Evolutionary conservation across 2,113 vertebrate genomes (phyloP).

Genomic region (Megaptera novaeangliae): DNA sequence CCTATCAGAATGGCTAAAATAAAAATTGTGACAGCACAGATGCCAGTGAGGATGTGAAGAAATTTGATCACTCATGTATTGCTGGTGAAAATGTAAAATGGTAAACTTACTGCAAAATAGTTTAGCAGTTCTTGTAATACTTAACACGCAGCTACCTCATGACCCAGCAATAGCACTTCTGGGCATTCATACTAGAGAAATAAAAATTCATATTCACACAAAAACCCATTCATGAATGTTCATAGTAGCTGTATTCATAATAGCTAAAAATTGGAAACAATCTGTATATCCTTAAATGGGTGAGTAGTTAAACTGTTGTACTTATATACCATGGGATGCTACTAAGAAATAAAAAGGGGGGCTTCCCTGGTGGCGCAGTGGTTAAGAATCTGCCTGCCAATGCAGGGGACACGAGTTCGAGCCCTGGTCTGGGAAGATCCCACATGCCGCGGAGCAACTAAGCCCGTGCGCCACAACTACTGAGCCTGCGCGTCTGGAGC

Average conservation of each 20-base stretch:
- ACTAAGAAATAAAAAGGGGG: background rate
- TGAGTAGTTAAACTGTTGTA: background rate
- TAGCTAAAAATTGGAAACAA: background rate
- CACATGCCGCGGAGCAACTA: no score
- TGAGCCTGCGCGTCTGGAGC: no score
- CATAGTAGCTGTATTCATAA: background rate
- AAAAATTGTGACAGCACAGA: background rate
- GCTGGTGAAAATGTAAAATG: background rate
- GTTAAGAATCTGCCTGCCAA: no score
- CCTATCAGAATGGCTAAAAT: background rate
- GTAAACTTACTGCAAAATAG: background rate
- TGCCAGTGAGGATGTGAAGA: no score
- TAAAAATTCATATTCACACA: background rate
- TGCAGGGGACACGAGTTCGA: no score
- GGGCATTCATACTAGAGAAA: background rate
- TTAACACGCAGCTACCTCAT: background rate
- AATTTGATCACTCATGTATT: background rate
- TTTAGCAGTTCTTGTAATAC: background rate
- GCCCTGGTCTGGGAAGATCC: no score
- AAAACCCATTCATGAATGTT: background rate
- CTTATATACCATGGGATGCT: background rate
- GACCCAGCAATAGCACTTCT: background rate
- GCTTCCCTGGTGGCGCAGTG: no score
- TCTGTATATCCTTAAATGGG: background rate
- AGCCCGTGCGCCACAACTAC: no score